These are phyloP conservation scores for Ptilonorhynchus violaceus DNA, from an alignment of 2,113 vertebrate genomes.

Conservation along the genomic window DNA sequence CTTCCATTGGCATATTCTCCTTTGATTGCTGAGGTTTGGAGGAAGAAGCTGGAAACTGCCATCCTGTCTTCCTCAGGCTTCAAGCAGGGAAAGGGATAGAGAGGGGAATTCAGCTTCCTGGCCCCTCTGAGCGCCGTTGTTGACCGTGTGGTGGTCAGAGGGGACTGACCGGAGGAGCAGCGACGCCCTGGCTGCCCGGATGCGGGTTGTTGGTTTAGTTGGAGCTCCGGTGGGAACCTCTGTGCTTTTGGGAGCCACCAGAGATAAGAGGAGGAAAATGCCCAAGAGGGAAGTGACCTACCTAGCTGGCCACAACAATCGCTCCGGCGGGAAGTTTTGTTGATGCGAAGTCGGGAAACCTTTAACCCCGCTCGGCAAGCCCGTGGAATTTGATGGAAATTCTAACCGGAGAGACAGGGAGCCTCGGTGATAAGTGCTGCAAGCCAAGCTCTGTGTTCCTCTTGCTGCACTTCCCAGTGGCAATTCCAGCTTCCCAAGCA, in stretches of 20 bases:
- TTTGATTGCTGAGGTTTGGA: not conserved
- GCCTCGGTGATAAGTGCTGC: not conserved
- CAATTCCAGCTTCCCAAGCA: not conserved
- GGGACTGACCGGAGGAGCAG: slow-evolving; percentile 39
- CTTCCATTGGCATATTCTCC: not conserved
- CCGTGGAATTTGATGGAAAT: not conserved
- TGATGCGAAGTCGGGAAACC: not conserved
- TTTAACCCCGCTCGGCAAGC: not conserved
- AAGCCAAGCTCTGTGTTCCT: accelerated
- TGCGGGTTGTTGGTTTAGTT: slow-evolving; percentile 38
- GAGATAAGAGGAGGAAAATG: slow-evolving; percentile 34
- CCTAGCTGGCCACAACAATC: slow-evolving; percentile 6
- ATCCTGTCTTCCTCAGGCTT: not conserved
- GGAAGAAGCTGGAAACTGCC: not conserved
- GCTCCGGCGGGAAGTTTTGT: not conserved
- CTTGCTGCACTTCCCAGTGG: not conserved
- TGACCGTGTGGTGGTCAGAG: slow-evolving; percentile 10
- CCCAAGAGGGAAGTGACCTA: slow-evolving; percentile 33
- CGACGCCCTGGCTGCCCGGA: not conserved
- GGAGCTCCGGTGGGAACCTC: not conserved
- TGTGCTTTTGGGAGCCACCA: slow-evolving; percentile 28
- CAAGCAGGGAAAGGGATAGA: not conserved
- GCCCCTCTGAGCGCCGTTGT: not conserved
- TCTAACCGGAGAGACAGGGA: not conserved
- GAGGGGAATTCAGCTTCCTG: not conserved